Base-by-base conservation (phyloP, 2,113 vertebrate genomes). In the Coptodon bakossiorum region DNA sequence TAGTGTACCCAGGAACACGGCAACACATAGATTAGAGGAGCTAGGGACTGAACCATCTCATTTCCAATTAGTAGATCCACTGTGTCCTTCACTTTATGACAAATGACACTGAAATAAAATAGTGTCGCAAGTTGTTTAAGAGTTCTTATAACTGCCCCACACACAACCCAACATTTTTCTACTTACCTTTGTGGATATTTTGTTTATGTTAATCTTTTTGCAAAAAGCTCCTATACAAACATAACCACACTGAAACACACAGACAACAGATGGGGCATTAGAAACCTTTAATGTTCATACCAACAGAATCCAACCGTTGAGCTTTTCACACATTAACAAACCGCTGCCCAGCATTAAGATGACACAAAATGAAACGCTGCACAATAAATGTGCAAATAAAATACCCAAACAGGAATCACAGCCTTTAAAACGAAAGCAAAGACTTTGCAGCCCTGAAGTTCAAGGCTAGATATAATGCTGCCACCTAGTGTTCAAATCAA, bases 401-500 rank as follows among this genome's bases (percentile, higher is more conserved):
- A 48, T 1, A 54, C 53, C 36, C 52, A 59, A 10, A 40, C n/a
- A 31, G 38, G 19, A 59, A 78, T 22, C 71, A 45, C 59, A 85
- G 87, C 83, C 83, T 90, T 88, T 57, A 89, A 81, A 90, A 90
- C 10, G 1, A 81, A 83, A 93, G 78, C 61, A 90, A 29, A 80
- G 2, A 38, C 1, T 54, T 29, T 43, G 36, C 6, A 5, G 63
- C 31, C 78, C 85, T 50, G 17, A 86, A 85, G 63, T 27, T 73
- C 14, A 86, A 50, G 52, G 34, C 63, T 66, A 86, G 78, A 84
- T 43, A 43, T 5, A 71, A 66, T 27, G 16, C 19, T 52, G 85
- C 92, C 93, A 87, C 88, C 94, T 91, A 57, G 83, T 93, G 94
- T 87, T 71, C 45, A 24, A 61, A 38, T 8, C 10, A 86, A 84